Evolutionary conservation across 2,113 vertebrate species (phyloP), one percentile per base, ranked within the genome.

Genomic region (Neodon shergylaensis): DNA sequence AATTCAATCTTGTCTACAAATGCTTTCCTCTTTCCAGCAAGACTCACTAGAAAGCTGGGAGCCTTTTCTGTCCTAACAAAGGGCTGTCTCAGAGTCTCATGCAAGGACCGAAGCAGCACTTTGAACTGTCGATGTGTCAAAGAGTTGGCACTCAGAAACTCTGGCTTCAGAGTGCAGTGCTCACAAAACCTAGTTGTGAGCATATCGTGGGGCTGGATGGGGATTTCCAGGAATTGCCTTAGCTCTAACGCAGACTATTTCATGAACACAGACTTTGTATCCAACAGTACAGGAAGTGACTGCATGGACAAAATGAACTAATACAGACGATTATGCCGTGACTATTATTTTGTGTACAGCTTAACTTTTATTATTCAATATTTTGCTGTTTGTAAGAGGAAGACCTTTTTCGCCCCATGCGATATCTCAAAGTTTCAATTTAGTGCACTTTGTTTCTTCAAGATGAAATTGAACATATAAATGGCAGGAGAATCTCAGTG

Each of bases 391-490:
- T 92, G 72, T 95, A 82, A 52, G 7, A 84, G 1, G n/a, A 96
- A 87, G 39, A 22, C 13, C 61, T 76, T 96, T 88, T 76, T 49
- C 5, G 31, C 39, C 88, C 91, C 16, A 42, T 26, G 84, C 22
- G 11, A 6, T 77, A 86, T 52, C 52, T 93, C 63, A 68, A 13
- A 68, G 31, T 90, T 93, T 74, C 63, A 63, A 65, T 58, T 68
- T 92, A 85, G 33, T 47, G 58, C 84, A 76, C 44, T 72, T 39
- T 49, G 81, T 17, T 44, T 90, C 85, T 90, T 17, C 26, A 77
- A 81, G 77, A 42, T 83, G 74, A 87, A 97, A 87, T 86, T 63
- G 92, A 95, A 68, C 49, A 58, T 58, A 2, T 89, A 49, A 96
- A 47, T 61, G 28, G 33, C 39, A 14, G 13, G 42, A 74, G 28